Conservation (phyloP, 2,113 vertebrate genomes). For the Tachuris rubrigastra region DNA sequence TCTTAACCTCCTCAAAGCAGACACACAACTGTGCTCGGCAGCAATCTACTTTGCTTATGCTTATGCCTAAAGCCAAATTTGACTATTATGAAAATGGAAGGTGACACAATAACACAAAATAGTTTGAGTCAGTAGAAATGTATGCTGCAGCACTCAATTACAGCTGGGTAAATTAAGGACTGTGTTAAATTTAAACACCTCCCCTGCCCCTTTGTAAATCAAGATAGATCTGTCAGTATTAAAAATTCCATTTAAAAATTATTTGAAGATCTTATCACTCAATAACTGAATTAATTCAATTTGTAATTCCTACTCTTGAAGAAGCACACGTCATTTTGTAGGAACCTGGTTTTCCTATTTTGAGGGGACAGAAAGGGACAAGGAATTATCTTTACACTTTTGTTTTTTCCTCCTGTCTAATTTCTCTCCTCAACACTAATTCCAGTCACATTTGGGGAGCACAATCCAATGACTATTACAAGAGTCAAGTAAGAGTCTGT, state of each 20-base stretch:
- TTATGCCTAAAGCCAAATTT: slow-evolving; percentile 30
- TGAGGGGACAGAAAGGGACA: not conserved
- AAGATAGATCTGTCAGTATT: not conserved
- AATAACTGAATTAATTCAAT: not conserved
- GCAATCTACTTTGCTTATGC: slow-evolving; percentile 3
- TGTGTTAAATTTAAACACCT: not conserved
- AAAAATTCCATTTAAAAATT: not conserved
- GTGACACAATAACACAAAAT: slow-evolving; percentile 1
- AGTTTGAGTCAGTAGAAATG: slow-evolving; percentile 18
- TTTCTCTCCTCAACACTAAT: not conserved
- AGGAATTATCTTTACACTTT: not conserved
- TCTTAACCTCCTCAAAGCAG: not conserved
- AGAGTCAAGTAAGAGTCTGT: not conserved
- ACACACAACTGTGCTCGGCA: not conserved
- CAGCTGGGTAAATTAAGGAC: slow-evolving; percentile 4
- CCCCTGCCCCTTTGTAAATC: not conserved
- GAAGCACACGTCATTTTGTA: not conserved
- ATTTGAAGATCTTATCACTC: not conserved
- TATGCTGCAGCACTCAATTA: not conserved
- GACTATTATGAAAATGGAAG: slow-evolving; percentile 26
- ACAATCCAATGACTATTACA: not conserved
- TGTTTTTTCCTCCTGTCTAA: not conserved
- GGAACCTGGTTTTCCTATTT: not conserved
- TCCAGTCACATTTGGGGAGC: not conserved
- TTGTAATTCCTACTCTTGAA: not conserved